Conservation (phyloP, 1,140 invertebrate species). For the Diachasma alloeum region DNA sequence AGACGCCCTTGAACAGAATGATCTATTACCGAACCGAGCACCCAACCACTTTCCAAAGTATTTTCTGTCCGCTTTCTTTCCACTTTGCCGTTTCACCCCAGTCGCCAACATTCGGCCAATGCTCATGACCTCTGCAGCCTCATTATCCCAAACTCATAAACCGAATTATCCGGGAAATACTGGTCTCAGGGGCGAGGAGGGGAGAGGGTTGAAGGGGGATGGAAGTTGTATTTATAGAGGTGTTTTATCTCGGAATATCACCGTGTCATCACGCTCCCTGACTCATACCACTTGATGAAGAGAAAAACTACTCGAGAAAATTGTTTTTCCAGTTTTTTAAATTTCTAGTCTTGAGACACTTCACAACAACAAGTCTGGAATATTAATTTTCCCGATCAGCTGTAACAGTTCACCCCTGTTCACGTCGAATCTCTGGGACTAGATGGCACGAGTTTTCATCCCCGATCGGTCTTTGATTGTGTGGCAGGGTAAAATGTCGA, state of each 20-base stretch:
- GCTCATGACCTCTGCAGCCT: background rate
- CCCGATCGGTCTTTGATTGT: conserved; percentile 19
- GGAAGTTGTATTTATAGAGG: background rate
- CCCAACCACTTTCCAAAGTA: background rate
- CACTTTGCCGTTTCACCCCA: background rate
- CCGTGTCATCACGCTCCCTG: background rate
- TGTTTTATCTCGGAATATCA: background rate
- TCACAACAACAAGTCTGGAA: no score
- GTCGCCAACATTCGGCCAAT: background rate
- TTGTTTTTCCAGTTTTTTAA: no score
- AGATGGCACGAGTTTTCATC: conserved; percentile 1
- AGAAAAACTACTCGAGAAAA: no score
- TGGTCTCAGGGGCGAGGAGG: no score
- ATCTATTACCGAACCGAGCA: background rate
- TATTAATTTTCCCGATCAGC: background rate
- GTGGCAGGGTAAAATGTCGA: conserved; percentile 49
- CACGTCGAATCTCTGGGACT: conserved; percentile 12
- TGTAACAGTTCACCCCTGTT: background rate
- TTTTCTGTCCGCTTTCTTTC: background rate
- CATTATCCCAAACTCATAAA: background rate
- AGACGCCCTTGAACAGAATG: background rate
- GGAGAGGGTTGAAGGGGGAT: background rate
- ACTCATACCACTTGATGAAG: no score
- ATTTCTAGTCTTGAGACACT: no score
- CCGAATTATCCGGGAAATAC: background rate